Evolutionary conservation across 2,797 vertebrate genomes (phyloP).

Genomic region (Hypotaenidia okinawae): DNA sequence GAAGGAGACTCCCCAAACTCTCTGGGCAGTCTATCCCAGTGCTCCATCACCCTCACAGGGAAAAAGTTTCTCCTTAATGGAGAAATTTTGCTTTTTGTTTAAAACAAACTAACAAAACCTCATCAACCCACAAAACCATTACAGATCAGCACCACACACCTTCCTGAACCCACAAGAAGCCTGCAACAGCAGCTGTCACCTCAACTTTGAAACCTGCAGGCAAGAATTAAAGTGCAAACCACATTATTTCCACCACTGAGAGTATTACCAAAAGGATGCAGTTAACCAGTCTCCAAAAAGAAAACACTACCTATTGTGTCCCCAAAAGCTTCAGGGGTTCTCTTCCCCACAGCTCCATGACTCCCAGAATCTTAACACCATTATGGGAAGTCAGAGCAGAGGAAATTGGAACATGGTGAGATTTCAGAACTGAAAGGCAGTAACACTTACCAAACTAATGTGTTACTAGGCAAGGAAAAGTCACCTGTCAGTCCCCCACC

Average conservation of each 20-base stretch:
- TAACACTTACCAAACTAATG: fast-evolving
- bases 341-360: background rate
- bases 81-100: background rate
- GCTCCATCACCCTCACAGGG: too few species aligned
- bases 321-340: background rate
- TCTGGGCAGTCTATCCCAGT: too few species aligned
- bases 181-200: background rate
- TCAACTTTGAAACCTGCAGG: background rate
- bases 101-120: background rate
- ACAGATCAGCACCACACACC: background rate
- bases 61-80: too few species aligned
- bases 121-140: background rate
- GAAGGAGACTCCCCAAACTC: too few species aligned
- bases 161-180: background rate
- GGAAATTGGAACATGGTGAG: fast-evolving
- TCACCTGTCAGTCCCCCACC: background rate
- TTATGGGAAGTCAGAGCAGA: background rate
- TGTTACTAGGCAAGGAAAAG: fast-evolving
- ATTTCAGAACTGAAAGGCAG: background rate
- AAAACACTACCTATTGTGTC: background rate
- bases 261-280: background rate
- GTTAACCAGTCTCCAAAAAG: background rate
- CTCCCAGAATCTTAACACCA: background rate
- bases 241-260: background rate
- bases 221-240: background rate